Base-by-base conservation (phyloP, 2,888 invertebrate species). In the Eupithecia vulgata region DNA sequence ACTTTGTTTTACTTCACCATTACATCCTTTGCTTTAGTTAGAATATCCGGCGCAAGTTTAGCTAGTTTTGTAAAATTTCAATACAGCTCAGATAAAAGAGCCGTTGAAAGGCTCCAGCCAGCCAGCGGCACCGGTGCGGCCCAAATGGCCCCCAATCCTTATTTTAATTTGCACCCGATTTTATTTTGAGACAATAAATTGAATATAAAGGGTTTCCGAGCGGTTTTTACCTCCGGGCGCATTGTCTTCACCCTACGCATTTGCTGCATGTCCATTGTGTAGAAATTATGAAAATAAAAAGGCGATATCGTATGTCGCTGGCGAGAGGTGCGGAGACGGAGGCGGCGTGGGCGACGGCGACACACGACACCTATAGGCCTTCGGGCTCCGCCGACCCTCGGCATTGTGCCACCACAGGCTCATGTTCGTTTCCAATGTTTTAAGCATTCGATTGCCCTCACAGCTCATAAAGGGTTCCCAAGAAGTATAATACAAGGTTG, bases 151-250 rank as follows among this genome's bases (percentile, higher is more conserved):
- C 34, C 88, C 86, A 88, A 88, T 88, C 89, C 88, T 86, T 89
- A 91, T 93, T 93, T 91, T 91, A 94, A 94, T 94, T 94, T 93
- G 94, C 94, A 94, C 94, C 94, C 94, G 94, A 93, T 92, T 91
- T 93, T 90, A 91, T 92, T 90, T 90, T 92, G 93, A 94, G 93
- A 94, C 93, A 94, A 94, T 94, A 90, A 92, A 90, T 90, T 87
- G 85, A 84, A 89, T 89, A 91, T 92, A 94, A 94, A 94, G 92
- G 93, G 92, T 92, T 93, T 93, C 91, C 90, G 89, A 92, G 90
- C 91, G 85, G 87, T 88, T 89, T 85, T 79, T 90, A 93, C 93
- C 94, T 93, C 94, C 94, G 94, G 94, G 94, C 90, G 92, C 85
- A 94, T 94, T 94, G 94, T 94, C 91, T 93, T 92, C 92, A 86